A percentile compares a stretch with the other conserved stretches of the same genome.
These are phyloP conservation scores for Notoglanidium macrostoma DNA, from an alignment of 2,797 vertebrate genomes.

Conservation along the genomic window DNA sequence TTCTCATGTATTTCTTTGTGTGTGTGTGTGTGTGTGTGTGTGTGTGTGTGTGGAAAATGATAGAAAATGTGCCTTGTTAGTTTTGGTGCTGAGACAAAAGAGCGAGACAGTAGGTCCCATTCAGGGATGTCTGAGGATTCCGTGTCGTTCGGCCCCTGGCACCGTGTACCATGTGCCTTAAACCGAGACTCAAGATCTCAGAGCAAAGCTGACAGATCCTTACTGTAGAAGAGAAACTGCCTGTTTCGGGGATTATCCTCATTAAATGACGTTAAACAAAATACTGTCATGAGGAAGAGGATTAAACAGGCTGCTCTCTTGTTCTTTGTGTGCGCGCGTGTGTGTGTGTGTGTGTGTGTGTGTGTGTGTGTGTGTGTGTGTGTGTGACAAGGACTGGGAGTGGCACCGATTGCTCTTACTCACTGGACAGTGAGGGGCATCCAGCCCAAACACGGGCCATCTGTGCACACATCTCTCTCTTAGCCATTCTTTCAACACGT, in stretches of 20 bases:
- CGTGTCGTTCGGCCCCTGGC: slow-evolving; percentile 69
- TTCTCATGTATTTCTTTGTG: slow-evolving; percentile 26
- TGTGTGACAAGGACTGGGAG: slow-evolving; percentile 46
- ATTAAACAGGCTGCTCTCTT: slow-evolving; percentile 59
- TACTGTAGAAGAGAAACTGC: slow-evolving; percentile 62
- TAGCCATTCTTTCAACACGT: background rate
- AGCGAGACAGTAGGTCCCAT: slow-evolving; percentile 73
- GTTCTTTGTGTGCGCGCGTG: slow-evolving; percentile 39
- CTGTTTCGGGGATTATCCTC: slow-evolving; percentile 66
- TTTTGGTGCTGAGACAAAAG: slow-evolving; percentile 59
- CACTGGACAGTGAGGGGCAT: slow-evolving; percentile 45
- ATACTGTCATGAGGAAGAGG: slow-evolving; percentile 64
- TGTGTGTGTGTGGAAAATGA: background rate
- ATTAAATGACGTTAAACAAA: slow-evolving; percentile 72
- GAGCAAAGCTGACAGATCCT: slow-evolving; percentile 44
- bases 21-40: slow-evolving; percentile 12
- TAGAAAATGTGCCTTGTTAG: slow-evolving; percentile 64
- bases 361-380: slow-evolving; percentile 50
- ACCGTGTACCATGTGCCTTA: slow-evolving; percentile 59
- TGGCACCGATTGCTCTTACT: slow-evolving; percentile 35
- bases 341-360: slow-evolving; percentile 49
- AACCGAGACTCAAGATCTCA: slow-evolving; percentile 50
- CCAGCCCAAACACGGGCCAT: slow-evolving; percentile 60
- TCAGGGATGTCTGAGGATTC: slow-evolving; percentile 69
- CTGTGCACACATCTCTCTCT: slow-evolving; percentile 56